Evolutionary conservation across 2,113 vertebrate species (phyloP).

Genomic region (Trematocara variabile): DNA sequence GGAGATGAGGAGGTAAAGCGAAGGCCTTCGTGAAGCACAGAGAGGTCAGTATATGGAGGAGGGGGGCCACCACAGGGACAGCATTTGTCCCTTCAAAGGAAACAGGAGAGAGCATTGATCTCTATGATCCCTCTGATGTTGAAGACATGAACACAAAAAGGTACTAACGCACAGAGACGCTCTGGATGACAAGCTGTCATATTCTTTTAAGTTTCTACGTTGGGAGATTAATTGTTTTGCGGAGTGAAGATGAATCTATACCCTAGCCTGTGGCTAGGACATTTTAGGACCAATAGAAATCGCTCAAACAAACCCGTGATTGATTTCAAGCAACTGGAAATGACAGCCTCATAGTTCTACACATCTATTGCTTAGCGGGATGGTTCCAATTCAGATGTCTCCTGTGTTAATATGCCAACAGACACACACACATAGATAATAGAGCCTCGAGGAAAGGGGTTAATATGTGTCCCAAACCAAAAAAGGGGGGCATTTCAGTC

Average conservation of each 20-base stretch:
- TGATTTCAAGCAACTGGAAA: constrained; percentile 40
- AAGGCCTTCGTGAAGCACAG: constrained; percentile 35
- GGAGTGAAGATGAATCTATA: constrained; percentile 36
- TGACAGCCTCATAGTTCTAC: constrained; percentile 1
- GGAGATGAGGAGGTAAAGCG: constrained; percentile 7
- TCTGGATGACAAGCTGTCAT: constrained; percentile 58
- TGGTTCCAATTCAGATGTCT: neutral
- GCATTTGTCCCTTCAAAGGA: constrained; percentile 56
- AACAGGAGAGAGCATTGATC: constrained; percentile 48
- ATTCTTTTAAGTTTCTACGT: constrained; percentile 49
- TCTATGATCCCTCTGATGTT: constrained; percentile 52
- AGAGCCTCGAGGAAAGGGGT: constrained; percentile 15
- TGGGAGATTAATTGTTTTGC: constrained; percentile 43
- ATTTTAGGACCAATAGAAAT: constrained; percentile 52
- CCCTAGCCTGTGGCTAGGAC: constrained; percentile 47
- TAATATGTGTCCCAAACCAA: constrained; percentile 17
- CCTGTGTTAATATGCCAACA: neutral
- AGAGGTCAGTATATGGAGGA: neutral
- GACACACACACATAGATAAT: neutral
- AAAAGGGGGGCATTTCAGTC: neutral
- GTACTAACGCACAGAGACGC: constrained; percentile 39
- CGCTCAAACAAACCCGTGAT: constrained; percentile 44
- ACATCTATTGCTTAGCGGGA: neutral
- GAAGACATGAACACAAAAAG: constrained; percentile 42
- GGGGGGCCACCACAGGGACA: neutral